These are phyloP conservation scores for Gryllus longicercus DNA, from an alignment of 2,888 invertebrate genomes.

Conservation along the genomic window DNA sequence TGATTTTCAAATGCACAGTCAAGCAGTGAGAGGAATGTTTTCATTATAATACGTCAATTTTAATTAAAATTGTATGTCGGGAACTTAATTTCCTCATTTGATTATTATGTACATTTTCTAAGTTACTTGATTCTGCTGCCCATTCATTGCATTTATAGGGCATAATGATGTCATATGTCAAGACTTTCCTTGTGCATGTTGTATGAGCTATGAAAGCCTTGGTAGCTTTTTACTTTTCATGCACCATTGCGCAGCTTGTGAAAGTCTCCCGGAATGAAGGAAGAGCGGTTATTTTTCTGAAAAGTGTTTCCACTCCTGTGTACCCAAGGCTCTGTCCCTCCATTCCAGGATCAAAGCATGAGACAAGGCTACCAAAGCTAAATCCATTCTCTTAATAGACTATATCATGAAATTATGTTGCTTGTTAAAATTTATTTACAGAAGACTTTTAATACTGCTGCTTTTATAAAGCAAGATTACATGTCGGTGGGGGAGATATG, in stretches of 20 bases:
- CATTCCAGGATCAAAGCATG: neutral
- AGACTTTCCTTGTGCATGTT: neutral
- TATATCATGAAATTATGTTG: neutral
- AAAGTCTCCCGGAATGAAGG: neutral
- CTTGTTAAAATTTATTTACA: neutral
- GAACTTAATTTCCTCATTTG: too few species aligned
- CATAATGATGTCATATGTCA: neutral
- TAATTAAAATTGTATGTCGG: too few species aligned
- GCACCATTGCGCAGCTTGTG: neutral
- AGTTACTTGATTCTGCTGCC: too few species aligned
- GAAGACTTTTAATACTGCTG: conserved; percentile 23
- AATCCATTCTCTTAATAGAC: neutral
- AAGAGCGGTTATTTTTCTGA: neutral
- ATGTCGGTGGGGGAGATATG: conserved; percentile 31
- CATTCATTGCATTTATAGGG: neutral
- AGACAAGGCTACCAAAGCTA: conserved; percentile 18
- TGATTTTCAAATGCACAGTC: too few species aligned
- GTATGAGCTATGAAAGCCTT: neutral
- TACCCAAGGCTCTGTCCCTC: neutral
- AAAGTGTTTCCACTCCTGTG: too few species aligned
- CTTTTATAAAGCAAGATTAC: conserved; percentile 10
- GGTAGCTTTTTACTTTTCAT: neutral
- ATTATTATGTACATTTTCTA: too few species aligned
- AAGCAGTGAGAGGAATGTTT: too few species aligned
- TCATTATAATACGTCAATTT: too few species aligned